phyloP scores from a whole-genome alignment of 2,113 vertebrate species.

The Proterorhinus semilunaris region DNA sequence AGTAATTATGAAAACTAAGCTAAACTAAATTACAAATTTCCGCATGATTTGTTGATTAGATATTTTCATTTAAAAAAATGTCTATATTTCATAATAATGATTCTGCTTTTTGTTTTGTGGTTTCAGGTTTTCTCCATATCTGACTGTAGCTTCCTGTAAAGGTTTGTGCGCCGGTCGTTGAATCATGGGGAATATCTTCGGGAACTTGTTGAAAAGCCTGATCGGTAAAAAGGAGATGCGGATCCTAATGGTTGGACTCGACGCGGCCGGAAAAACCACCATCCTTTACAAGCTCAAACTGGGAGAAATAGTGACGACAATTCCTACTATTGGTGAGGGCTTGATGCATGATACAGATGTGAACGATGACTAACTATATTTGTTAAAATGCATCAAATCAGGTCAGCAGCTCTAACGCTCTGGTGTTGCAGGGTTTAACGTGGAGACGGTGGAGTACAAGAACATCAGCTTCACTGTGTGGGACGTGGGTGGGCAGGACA shows the following conservation, averaged over 20 bases:
- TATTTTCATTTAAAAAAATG: too few relatives aligned
- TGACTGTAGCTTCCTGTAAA: background rate
- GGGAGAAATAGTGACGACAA: conserved; percentile 91
- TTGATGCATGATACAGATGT: background rate
- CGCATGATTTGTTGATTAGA: too few relatives aligned
- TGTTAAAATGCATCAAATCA: background rate
- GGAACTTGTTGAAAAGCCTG: conserved; percentile 92
- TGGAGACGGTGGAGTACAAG: conserved; percentile 98
- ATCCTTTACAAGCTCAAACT: conserved; percentile 92
- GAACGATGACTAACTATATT: too few relatives aligned
- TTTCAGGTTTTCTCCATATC: conserved; percentile 36
- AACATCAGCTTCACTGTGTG: conserved; percentile 99
- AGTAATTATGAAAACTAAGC: too few relatives aligned
- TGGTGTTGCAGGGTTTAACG: conserved; percentile 86
- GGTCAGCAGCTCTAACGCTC: conserved; percentile 1
- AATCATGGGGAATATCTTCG: conserved; percentile 92
- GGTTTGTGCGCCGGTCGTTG: background rate
- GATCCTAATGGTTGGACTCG: conserved; percentile 89
- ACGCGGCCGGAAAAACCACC: conserved; percentile 92
- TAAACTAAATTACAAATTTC: too few relatives aligned
- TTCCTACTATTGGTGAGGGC: conserved; percentile 86
- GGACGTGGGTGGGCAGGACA: conserved; percentile 98
- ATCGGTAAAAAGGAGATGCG: conserved; percentile 95
- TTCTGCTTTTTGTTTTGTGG: background rate
- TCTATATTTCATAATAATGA: too few relatives aligned